Base-by-base conservation (phyloP, 2,888 invertebrate genomes). In the Drepanosiphum platanoidis region DNA sequence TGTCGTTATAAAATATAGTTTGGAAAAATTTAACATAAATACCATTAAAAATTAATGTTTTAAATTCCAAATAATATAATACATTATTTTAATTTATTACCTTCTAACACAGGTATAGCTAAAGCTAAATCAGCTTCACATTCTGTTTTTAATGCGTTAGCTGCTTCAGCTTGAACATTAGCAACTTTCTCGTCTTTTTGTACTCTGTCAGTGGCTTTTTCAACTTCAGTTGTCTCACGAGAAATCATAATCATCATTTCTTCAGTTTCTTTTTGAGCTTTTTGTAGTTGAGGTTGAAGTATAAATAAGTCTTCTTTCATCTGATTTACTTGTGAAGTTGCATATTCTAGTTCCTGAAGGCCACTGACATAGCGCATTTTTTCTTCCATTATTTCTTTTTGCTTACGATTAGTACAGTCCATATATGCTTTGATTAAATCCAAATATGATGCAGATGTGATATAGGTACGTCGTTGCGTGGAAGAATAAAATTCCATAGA, bases 41-140 rank as follows among this genome's bases (percentile, higher is more conserved):
- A 46, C 13, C 39, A 39, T 39, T 9, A 39, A 39, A 39, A 39
- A 7, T 39, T 9, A 39, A 39, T 8, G 9, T 42, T 42, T 42
- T 42, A 42, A 8, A n/a, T n/a, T 42, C 8, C 42, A 42, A 42
- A 42, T 13, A 42, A 9, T 42, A 42, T 42, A n/a, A 42, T 34
- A 46, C 72, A 5, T 27, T 36, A 32, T 32, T 13, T 15, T 79
- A 58, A 27, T 32, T 68, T 36, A 42, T 36, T 68, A 84, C 84
- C 84, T 68, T 95, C 94, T 86, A 96, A 91, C 88, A 95, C 94
- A 7, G 96, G 96, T 87, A 96, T 92, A 8, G 96, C 96, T 88
- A 94, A 92, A 0, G 97, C 97, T 88, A 98, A 92, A 90, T 98
- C 97, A 86, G 95, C 95, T 91, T 97, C 97, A 89, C 97, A 98